phyloP scores from a whole-genome alignment of 2,797 vertebrate species.

The Anolis apletophallus region DNA sequence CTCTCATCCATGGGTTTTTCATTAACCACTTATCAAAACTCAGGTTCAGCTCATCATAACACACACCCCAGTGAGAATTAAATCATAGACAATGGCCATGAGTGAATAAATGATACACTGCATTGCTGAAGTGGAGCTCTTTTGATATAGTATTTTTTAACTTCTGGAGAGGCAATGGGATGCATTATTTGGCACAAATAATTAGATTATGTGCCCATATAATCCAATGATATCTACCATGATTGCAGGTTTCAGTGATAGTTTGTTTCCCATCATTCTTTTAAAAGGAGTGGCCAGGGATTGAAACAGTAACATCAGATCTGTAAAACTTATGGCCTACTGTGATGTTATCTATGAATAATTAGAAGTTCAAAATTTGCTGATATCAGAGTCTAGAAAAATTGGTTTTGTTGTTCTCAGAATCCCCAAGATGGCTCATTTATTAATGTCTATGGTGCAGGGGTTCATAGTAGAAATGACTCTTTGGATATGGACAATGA shows the following conservation, averaged over 20 bases:
- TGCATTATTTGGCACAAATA: not conserved
- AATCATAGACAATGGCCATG: not conserved
- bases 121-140: not conserved
- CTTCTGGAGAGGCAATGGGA: not conserved
- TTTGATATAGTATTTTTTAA: not conserved
- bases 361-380: not conserved
- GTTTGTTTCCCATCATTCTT: not conserved
- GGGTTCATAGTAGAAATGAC: not conserved
- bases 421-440: not conserved
- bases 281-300: not conserved
- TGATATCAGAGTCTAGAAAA: not conserved
- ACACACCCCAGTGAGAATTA: not conserved
- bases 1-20: not conserved
- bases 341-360: not conserved
- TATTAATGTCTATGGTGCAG: not conserved
- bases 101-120: not conserved
- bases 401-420: too few relatives aligned
- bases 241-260: not conserved
- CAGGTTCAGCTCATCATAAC: not conserved
- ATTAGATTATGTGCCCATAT: not conserved
- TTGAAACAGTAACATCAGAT: too few relatives aligned
- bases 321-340: not conserved
- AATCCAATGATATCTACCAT: not conserved
- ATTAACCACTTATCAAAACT: not conserved
- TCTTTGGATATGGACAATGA: not conserved